Evolutionary conservation across 2,797 vertebrate genomes (phyloP).

Genomic region (Thripadectes ignobilis): DNA sequence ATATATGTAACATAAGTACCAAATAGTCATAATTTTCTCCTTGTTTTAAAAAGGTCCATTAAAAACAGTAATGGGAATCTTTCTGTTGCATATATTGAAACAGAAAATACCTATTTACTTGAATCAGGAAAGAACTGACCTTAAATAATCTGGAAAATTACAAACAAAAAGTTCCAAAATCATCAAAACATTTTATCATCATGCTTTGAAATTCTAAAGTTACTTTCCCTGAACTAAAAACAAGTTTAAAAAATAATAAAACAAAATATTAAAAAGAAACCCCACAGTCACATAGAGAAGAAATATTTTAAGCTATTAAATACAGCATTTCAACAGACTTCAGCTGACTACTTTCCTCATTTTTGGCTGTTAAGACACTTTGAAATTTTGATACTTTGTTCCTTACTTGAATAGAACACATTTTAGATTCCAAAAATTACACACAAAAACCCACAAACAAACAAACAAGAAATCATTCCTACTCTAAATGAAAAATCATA

Average conservation of each 20-base stretch:
- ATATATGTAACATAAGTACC: not conserved
- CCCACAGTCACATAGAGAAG: not conserved
- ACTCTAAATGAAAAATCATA: not conserved
- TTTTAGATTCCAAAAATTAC: not conserved
- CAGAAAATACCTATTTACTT: not conserved
- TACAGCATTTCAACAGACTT: not conserved
- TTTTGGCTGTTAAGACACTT: not conserved
- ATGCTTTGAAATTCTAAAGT: not conserved
- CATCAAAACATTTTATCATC: not conserved
- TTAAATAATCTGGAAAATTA: not conserved
- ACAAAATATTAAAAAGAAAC: accelerated
- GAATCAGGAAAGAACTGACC: not conserved
- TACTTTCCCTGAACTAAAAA: not conserved
- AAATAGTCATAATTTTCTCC: not conserved
- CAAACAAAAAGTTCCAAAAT: not conserved
- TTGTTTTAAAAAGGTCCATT: not conserved
- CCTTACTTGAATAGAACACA: not conserved
- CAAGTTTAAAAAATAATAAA: not conserved
- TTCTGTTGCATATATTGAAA: not conserved
- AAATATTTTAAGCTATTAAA: not conserved
- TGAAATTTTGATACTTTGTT: not conserved
- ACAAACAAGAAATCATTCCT: not conserved
- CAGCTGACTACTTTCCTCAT: not conserved
- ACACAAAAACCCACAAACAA: not conserved
- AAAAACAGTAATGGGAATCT: not conserved